phyloP scores from a whole-genome alignment of 2,888 invertebrate species.

The Brachylomia viminalis region DNA sequence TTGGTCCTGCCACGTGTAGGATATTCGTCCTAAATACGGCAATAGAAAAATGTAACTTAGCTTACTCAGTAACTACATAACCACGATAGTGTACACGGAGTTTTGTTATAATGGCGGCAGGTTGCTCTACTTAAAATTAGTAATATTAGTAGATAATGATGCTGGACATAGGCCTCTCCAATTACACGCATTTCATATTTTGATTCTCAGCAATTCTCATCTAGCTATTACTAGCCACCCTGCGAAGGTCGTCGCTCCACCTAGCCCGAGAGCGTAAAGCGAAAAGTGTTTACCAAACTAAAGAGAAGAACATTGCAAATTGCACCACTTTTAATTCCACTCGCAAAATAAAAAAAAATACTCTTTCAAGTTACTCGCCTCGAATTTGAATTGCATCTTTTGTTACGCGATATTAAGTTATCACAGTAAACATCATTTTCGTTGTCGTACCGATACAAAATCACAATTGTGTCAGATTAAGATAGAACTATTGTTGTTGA shows the following conservation, averaged over 20 bases:
- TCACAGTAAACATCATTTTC: slow-evolving; percentile 13
- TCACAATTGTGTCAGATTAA: slow-evolving; percentile 17
- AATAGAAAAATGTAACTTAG: neutral
- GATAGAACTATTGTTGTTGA: slow-evolving; percentile 31
- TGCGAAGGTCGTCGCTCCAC: too few relatives aligned
- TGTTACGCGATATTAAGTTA: slow-evolving; percentile 9
- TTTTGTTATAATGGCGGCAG: neutral
- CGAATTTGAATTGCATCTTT: slow-evolving; percentile 10
- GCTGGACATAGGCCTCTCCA: too few relatives aligned
- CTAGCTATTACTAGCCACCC: too few relatives aligned
- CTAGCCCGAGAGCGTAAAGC: too few relatives aligned
- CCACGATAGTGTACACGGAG: too few relatives aligned
- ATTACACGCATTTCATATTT: too few relatives aligned
- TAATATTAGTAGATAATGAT: too few relatives aligned
- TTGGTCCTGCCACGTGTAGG: slow-evolving; percentile 10
- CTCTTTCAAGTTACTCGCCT: neutral
- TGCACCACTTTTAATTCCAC: neutral
- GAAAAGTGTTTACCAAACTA: too few relatives aligned
- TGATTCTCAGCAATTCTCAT: too few relatives aligned
- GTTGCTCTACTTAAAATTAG: neutral
- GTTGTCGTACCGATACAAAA: slow-evolving; percentile 15
- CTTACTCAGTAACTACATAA: neutral
- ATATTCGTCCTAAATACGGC: neutral
- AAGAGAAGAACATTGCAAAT: neutral
- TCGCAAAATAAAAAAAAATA: neutral